These are phyloP conservation scores for Drosophila pseudoananassae DNA, from an alignment of 1,140 invertebrate species.

Conservation along the genomic window DNA sequence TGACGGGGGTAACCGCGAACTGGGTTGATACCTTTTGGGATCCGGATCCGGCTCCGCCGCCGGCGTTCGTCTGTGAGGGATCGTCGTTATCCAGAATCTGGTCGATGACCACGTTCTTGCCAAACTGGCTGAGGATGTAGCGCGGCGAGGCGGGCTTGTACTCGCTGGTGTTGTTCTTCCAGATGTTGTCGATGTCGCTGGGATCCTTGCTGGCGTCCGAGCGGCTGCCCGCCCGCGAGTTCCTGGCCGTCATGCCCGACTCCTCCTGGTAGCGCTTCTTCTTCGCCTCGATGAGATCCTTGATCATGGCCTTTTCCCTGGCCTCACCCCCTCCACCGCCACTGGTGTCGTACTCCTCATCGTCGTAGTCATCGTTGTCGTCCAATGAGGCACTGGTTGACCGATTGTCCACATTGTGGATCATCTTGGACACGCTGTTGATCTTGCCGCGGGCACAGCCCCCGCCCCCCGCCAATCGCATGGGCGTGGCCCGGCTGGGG, in stretches of 20 bases:
- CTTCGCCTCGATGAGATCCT: slow-evolving; percentile 58
- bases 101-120: slow-evolving; percentile 58
- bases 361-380: slow-evolving; percentile 68
- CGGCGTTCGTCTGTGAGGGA: slow-evolving; percentile 8
- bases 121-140: slow-evolving; percentile 66
- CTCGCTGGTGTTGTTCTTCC: slow-evolving; percentile 71
- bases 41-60: slow-evolving; percentile 1
- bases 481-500: slow-evolving; percentile 31
- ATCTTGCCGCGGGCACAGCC: slow-evolving; percentile 17
- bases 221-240: slow-evolving; percentile 15
- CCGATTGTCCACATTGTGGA: slow-evolving; percentile 63
- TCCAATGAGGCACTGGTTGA: slow-evolving; percentile 75
- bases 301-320: slow-evolving; percentile 43
- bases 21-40: slow-evolving; percentile 61
- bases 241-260: slow-evolving; percentile 3
- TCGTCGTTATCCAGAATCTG: slow-evolving; percentile 47
- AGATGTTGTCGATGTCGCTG: slow-evolving; percentile 69
- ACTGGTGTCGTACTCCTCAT: slow-evolving; percentile 59
- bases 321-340: slow-evolving; percentile 29
- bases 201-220: slow-evolving; percentile 23
- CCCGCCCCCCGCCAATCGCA: slow-evolving; percentile 38
- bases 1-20: slow-evolving; percentile 62
- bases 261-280: slow-evolving; percentile 46
- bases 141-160: slow-evolving; percentile 69
- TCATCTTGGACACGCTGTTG: slow-evolving; percentile 62